phyloP scores from a whole-genome alignment of 2,888 invertebrate genomes.

The Coleophora deauratella region DNA sequence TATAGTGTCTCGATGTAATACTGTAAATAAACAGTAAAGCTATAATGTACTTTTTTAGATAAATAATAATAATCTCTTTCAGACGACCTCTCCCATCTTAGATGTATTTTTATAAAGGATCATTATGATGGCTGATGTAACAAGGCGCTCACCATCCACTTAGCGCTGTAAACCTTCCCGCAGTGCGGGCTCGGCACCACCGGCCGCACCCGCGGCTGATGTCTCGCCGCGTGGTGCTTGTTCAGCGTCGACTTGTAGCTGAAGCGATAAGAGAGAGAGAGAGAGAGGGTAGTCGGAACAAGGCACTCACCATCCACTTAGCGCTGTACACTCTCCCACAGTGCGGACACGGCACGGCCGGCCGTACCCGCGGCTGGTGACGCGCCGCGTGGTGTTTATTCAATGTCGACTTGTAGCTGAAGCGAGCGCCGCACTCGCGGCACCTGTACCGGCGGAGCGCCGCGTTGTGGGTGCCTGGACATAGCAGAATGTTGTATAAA shows the following conservation, averaged over 20 bases:
- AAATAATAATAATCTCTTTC: no score
- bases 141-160: constrained; percentile 57
- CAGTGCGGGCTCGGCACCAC: constrained; percentile 38
- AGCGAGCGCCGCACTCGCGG: constrained; percentile 36
- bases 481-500: background rate
- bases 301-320: constrained; percentile 53
- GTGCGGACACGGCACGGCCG: constrained; percentile 30
- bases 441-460: constrained; percentile 43
- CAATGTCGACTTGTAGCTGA: constrained; percentile 57
- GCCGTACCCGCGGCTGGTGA: constrained; percentile 33
- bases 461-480: constrained; percentile 48
- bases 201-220: constrained; percentile 29
- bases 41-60: no score
- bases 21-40: no score
- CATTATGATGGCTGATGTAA: no score
- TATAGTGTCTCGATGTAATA: no score
- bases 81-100: no score
- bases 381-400: constrained; percentile 42
- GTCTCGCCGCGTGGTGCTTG: constrained; percentile 40
- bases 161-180: constrained; percentile 29
- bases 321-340: constrained; percentile 37
- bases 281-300: no score
- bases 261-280: no score
- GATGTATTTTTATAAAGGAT: no score
- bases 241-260: constrained; percentile 56